Base-by-base conservation (phyloP, 2,113 vertebrate genomes). In the Heterotis niloticus region DNA sequence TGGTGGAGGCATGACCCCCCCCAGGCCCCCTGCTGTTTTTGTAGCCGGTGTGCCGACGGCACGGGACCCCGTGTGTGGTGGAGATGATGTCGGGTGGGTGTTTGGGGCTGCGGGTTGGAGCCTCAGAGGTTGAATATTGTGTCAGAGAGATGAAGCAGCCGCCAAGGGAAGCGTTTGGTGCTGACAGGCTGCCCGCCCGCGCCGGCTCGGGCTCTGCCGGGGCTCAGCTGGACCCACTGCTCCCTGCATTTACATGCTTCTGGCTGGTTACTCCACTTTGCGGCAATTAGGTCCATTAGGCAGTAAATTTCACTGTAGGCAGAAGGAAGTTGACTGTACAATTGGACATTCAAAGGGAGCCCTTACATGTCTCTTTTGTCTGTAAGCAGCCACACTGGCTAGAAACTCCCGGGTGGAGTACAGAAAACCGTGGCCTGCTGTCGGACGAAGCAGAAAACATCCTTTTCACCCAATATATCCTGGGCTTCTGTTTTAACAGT, bases 231-330 rank as follows among this genome's bases (percentile, higher is more conserved):
- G 24, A 14, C 1, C 20, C 44, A 20, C 18, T 59, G 71, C 34
- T 51, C 7, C 78, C 70, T 17, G 17, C 18, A 18, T 56, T 62
- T 60, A 1, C 57, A 71, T 76, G 34, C 70, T 64, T 81, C 79
- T 13, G 60, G 74, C 64, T 76, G 79, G 57, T 71, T 71, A 54
- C 12, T 70, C 44, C 12, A 13, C 34, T 54, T 66, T 17, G 28
- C 28, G 20, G 73, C 74, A 70, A 60, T 81, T 77, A 65, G 65
- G 1, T 9, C 66, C 20, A 52, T 79, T 73, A 44, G 26, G 23
- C 78, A 34, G n/a, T 54, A 66, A 57, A 68, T 75, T 51, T n/a
- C 28, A 59, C 79, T 65, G 23, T 9, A 68, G 65, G 54, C 54
- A 23, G 54, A 60, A 57, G 26, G 17, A 52, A 62, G 66, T 12